These are phyloP conservation scores for Drosophila teissieri DNA, from an alignment of 1,140 invertebrate genomes.

Conservation along the genomic window DNA sequence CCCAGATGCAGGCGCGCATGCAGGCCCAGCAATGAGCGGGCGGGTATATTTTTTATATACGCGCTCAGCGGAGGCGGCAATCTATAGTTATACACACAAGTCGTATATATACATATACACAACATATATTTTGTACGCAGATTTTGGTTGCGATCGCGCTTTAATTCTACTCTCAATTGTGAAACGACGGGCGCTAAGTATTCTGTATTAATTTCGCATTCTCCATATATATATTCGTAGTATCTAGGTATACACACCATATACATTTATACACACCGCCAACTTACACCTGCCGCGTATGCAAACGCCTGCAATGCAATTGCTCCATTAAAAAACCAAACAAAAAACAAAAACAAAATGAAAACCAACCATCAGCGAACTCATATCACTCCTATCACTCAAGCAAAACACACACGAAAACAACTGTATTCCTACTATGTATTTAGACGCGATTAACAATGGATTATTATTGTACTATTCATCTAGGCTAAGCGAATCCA, in stretches of 20 bases:
- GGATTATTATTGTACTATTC: conserved; percentile 28
- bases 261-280: conserved; percentile 30
- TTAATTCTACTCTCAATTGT: conserved; percentile 50
- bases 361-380: conserved; percentile 25
- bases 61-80: conserved; percentile 14
- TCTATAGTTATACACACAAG: conserved; percentile 91
- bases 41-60: conserved; percentile 2
- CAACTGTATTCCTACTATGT: conserved; percentile 78
- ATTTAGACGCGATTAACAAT: conserved; percentile 51
- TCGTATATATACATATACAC: conserved; percentile 35
- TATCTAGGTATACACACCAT: conserved; percentile 27
- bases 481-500: conserved; percentile 30
- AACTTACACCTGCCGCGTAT: conserved; percentile 29
- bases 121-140: conserved; percentile 70
- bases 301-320: conserved; percentile 52
- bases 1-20: conserved; percentile 97
- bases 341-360: too few species aligned
- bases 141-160: conserved; percentile 60
- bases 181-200: conserved; percentile 62
- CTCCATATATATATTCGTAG: conserved; percentile 38
- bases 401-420: conserved; percentile 46
- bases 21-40: conserved; percentile 87
- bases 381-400: conserved; percentile 69
- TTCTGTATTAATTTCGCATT: conserved; percentile 57
- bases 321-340: conserved; percentile 22